Conservation (phyloP, 2,888 invertebrate genomes). For the Entomobrya multifasciata region DNA sequence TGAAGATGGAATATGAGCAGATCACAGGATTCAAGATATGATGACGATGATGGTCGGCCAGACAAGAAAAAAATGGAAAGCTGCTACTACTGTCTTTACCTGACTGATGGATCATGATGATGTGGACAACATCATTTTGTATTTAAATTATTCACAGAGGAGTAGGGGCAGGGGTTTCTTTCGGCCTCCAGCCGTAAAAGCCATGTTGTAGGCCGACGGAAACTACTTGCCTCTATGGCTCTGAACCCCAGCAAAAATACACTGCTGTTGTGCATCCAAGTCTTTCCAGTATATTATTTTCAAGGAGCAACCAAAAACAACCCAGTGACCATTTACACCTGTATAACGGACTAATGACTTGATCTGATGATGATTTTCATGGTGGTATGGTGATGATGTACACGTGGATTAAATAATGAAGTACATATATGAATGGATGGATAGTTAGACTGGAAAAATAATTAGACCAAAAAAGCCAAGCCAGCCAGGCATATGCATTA, state of each 20-base stretch:
- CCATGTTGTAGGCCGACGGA: constrained; percentile 95
- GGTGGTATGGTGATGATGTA: not conserved
- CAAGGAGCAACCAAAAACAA: not conserved
- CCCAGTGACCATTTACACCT: constrained; percentile 5
- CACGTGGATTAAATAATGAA: constrained; percentile 25
- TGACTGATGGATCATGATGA: not conserved
- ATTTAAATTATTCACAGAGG: constrained; percentile 77
- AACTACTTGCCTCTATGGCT: constrained; percentile 90
- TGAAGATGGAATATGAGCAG: no score
- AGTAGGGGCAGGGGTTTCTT: constrained; percentile 91
- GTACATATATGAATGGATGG: not conserved
- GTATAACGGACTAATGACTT: not conserved
- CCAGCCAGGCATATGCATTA: no score
- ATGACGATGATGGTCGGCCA: no score
- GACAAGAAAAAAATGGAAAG: no score
- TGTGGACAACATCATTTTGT: constrained; percentile 54
- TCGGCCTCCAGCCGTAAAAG: constrained; percentile 92
- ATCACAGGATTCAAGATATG: no score
- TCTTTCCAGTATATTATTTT: not conserved
- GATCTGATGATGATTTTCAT: constrained; percentile 7
- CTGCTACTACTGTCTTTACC: not conserved
- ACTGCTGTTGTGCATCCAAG: constrained; percentile 62
- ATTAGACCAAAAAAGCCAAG: not conserved
- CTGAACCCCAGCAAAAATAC: constrained; percentile 77
- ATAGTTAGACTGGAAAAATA: not conserved